Base-by-base conservation (phyloP, 37 sponge, comb jelly and placozoan genomes). In the Eunapius fragilis region DNA sequence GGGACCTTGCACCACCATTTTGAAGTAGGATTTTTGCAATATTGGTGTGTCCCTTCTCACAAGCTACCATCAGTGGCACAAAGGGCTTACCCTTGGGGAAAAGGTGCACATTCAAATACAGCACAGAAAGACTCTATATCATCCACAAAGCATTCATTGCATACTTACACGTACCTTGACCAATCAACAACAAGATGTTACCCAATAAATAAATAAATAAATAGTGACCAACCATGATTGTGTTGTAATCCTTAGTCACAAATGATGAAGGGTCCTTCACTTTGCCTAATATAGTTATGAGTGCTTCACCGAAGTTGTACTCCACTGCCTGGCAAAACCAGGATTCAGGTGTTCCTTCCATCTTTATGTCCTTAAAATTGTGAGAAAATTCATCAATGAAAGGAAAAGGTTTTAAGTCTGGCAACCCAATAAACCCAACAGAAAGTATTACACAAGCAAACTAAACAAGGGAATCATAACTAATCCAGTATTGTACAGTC, bases 51-150 rank as follows among this genome's bases (percentile, higher is more conserved):
- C 37, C 50, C 30, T 48, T 37, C 67, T 86, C 74, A 71, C 79
- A 79, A 2, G 87, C 87, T 26, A 70, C 22, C 80, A 86, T 72
- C 25, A 86, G 50, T 11, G 87, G 87, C 58, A 58, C 58, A 58
- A 58, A 58, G 14, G 19, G 14, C 58, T 58, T 17, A 58, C 22
- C 58, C 58, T 58, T 10, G 4, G 9, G 47, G 9, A 45, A 45
- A 19, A 17, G 22, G 2, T 12, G 58, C 22, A 58, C 47, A 45
- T 4, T 58, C 22, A 58, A 4, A 11, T 45, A 45, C 9, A 45
- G 47, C 9, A 41, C 41, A 41, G 41, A 6, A 41, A 41, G 41
- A 41, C 3, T 41, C 6, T 41, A 41, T 9, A 41, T 41, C 3
- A 41, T 41, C 41, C 41, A 41, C 3, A 41, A 41, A 9, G 41